Percentiles rank a stretch among this genome's conserved stretches.
Evolutionary conservation across 2,113 vertebrate species (phyloP).

Genomic region (Daubentonia madagascariensis): DNA sequence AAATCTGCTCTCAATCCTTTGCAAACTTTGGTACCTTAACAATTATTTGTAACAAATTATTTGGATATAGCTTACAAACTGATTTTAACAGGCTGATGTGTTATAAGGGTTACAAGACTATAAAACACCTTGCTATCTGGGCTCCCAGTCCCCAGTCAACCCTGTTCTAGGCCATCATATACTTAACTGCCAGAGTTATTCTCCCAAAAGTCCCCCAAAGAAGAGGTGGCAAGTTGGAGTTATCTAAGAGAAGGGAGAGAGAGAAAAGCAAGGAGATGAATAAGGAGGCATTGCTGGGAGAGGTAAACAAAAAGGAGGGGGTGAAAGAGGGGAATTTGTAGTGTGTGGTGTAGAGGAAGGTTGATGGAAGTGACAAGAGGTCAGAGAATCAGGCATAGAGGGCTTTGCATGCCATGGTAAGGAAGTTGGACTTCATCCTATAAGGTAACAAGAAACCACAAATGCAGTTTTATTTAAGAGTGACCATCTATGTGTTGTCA

Average conservation of each 20-base stretch:
- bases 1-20: slow-evolving; percentile 22
- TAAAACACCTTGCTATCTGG: background rate
- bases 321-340: background rate
- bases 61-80: background rate
- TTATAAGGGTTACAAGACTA: background rate
- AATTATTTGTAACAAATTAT: background rate
- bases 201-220: background rate
- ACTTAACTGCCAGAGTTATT: background rate
- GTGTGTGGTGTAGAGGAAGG: background rate
- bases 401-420: background rate
- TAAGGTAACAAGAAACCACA: background rate
- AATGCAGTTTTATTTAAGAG: background rate
- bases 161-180: background rate
- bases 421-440: background rate
- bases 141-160: background rate
- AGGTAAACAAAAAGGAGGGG: background rate
- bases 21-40: background rate
- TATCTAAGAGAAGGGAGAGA: background rate
- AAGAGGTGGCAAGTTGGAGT: background rate
- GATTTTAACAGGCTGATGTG: background rate
- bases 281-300: background rate
- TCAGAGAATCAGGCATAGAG: background rate
- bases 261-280: background rate
- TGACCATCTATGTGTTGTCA: background rate
- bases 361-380: background rate